phyloP scores from a whole-genome alignment of 2,888 invertebrate genomes.

The Dorcus hopei region DNA sequence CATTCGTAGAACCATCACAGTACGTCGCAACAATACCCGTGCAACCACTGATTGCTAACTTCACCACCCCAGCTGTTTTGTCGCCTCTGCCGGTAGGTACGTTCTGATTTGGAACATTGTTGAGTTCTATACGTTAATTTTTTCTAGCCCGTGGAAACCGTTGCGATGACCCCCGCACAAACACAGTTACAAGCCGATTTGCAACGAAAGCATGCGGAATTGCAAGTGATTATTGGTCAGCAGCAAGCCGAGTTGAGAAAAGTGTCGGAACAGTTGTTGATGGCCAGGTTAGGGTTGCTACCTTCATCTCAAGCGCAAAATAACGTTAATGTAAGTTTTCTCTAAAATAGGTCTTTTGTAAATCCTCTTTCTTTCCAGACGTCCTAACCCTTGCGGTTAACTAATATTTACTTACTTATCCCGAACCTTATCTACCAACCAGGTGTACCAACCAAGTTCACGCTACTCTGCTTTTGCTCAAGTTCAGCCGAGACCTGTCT shows the following conservation, averaged over 20 bases:
- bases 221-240: conserved; percentile 78
- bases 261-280: conserved; percentile 81
- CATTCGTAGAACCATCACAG: conserved; percentile 52
- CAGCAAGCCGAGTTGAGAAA: conserved; percentile 83
- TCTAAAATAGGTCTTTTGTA: not conserved
- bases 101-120: not conserved
- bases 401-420: too few relatives aligned
- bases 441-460: too few relatives aligned
- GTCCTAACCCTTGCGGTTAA: too few relatives aligned
- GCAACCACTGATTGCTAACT: conserved; percentile 55
- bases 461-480: too few relatives aligned
- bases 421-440: too few relatives aligned
- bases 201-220: conserved; percentile 79
- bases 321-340: not conserved
- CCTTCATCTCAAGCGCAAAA: conserved; percentile 33
- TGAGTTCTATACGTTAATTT: not conserved
- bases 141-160: conserved; percentile 40
- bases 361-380: not conserved
- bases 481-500: too few relatives aligned
- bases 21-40: conserved; percentile 59
- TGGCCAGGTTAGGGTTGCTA: conserved; percentile 74
- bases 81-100: conserved; percentile 44
- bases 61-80: conserved; percentile 49
- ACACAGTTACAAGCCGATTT: conserved; percentile 67
- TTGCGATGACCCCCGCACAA: conserved; percentile 57